Conservation (phyloP, 2,797 vertebrate genomes). For the Clarias fuscus region DNA sequence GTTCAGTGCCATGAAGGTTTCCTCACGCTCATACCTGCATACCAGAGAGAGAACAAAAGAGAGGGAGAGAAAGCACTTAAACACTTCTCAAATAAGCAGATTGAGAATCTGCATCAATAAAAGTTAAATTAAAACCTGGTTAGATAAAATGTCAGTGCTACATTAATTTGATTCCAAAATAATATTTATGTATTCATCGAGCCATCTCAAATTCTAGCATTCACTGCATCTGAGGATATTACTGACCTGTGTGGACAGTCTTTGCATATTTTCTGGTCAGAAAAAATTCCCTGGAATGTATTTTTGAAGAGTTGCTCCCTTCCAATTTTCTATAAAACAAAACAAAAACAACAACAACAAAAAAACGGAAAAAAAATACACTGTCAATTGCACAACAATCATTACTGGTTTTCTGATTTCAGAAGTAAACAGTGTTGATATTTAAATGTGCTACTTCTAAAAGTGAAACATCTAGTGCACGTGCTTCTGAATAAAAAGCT, state of each 20-base stretch:
- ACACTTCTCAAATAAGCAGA: not conserved
- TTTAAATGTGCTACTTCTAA: not conserved
- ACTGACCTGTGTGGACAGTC: slow-evolving; percentile 96
- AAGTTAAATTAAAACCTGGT: not conserved
- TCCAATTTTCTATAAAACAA: slow-evolving; percentile 88
- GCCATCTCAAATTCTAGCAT: not conserved
- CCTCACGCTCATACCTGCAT: slow-evolving; percentile 92
- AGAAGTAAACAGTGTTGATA: not conserved
- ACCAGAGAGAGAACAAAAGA: not conserved
- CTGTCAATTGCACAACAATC: not conserved
- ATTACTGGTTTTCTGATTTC: not conserved
- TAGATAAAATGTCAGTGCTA: not conserved
- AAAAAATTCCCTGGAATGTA: slow-evolving; percentile 98
- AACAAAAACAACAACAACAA: not conserved
- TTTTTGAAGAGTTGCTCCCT: slow-evolving; percentile 99
- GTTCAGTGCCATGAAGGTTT: slow-evolving; percentile 98
- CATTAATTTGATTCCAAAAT: not conserved
- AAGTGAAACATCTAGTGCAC: too few relatives aligned
- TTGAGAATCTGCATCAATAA: not conserved
- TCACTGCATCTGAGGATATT: not conserved
- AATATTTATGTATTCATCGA: not conserved
- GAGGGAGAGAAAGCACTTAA: not conserved
- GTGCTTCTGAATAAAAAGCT: too few relatives aligned
- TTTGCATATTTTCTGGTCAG: slow-evolving; percentile 99
- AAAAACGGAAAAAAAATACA: not conserved